Evolutionary conservation across 2,888 invertebrate species (phyloP).

Genomic region (Andrena marginata): DNA sequence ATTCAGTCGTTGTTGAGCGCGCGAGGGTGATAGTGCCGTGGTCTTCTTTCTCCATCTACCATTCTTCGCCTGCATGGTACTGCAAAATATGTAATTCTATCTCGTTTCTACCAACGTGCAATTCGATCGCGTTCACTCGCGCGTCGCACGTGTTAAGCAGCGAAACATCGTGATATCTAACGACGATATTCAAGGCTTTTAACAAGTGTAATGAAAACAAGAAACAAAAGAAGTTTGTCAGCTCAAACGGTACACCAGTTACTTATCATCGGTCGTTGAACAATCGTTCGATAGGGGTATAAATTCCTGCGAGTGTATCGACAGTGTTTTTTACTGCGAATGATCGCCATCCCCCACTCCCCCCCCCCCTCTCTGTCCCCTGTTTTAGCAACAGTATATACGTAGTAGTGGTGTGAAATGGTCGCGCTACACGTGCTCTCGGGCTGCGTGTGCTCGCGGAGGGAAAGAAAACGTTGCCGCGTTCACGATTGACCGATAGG

Average conservation of each 20-base stretch:
- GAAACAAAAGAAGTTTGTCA: neutral
- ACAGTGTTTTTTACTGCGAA: neutral
- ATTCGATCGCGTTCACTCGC: no score
- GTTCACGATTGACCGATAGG: neutral
- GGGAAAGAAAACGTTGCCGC: neutral
- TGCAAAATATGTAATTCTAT: no score
- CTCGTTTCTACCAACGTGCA: no score
- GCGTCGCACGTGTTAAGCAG: no score
- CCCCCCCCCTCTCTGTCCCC: no score
- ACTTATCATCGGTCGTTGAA: conserved; percentile 38
- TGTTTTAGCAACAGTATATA: neutral
- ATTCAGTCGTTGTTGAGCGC: conserved; percentile 4
- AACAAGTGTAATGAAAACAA: neutral
- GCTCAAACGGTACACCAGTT: conserved; percentile 32
- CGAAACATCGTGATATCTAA: no score
- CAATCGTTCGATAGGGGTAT: neutral
- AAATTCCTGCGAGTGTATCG: neutral
- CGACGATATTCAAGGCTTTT: no score
- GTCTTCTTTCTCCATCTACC: no score
- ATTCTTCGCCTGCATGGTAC: no score
- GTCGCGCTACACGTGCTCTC: neutral
- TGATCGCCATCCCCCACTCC: no score
- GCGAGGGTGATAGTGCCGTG: conserved; percentile 4
- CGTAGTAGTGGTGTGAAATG: neutral
- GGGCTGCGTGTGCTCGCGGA: neutral